Evolutionary conservation across 1,140 invertebrate genomes (phyloP).

Genomic region (Drosophila albomicans): DNA sequence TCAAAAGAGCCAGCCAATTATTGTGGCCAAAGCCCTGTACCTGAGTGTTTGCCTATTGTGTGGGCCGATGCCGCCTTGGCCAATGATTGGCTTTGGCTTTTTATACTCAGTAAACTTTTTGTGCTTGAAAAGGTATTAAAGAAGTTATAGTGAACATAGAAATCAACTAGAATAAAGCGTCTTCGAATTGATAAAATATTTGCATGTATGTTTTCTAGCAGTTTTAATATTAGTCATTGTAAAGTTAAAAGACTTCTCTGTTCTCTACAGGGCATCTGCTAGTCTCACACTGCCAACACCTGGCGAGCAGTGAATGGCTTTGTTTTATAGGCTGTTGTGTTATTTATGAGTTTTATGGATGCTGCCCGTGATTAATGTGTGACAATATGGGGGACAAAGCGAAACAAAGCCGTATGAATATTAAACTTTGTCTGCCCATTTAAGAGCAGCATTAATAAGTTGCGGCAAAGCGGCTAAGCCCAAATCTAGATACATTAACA

Average conservation of each 20-base stretch:
- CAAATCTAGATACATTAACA: conserved; percentile 75
- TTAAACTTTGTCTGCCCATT: conserved; percentile 64
- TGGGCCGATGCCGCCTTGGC: conserved; percentile 22
- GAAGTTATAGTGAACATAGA: no score
- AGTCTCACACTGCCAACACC: background rate
- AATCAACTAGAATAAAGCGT: no score
- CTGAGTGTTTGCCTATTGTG: conserved; percentile 48
- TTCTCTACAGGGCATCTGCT: background rate
- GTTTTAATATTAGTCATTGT: no score
- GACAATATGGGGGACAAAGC: conserved; percentile 36
- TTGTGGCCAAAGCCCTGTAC: conserved; percentile 32
- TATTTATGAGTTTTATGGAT: conserved; percentile 73
- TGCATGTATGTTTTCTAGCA: no score
- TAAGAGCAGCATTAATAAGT: conserved; percentile 76
- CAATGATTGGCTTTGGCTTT: conserved; percentile 23
- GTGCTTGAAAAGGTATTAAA: background rate
- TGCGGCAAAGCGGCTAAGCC: conserved; percentile 36
- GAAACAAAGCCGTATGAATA: conserved; percentile 62
- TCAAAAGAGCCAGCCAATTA: conserved; percentile 77
- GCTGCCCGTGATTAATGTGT: conserved; percentile 70
- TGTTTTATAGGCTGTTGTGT: conserved; percentile 27
- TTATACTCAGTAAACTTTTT: conserved; percentile 1
- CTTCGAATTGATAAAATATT: no score
- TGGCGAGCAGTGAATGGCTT: conserved; percentile 1
- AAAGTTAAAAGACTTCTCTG: no score